A percentile compares a stretch with the other conserved stretches of the same genome.
Evolutionary conservation across 2,888 invertebrate genomes (phyloP).

Genomic region (Halictus quadricinctus): DNA sequence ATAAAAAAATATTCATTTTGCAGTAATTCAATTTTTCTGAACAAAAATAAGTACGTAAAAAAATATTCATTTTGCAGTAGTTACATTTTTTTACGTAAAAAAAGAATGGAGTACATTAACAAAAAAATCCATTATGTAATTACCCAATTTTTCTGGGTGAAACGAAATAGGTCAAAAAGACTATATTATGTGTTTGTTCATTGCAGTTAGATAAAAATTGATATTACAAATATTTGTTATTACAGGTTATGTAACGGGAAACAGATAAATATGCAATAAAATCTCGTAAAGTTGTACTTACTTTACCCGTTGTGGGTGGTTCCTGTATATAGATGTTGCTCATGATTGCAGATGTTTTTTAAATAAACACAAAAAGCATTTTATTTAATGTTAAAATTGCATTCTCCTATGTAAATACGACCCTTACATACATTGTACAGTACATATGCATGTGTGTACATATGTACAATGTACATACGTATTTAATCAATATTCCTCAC

Average conservation of each 20-base stretch:
- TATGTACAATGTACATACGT: too few species aligned
- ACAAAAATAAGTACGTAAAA: background rate
- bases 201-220: background rate
- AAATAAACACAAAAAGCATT: background rate
- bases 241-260: constrained; percentile 10
- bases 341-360: constrained; percentile 84
- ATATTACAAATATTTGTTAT: background rate
- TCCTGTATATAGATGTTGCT: constrained; percentile 99
- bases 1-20: background rate
- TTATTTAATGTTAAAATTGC: background rate
- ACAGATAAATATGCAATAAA: constrained; percentile 15
- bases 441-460: too few species aligned
- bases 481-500: background rate
- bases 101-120: background rate
- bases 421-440: background rate
- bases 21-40: background rate
- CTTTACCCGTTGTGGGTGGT: constrained; percentile 97
- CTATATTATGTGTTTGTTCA: background rate
- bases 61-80: background rate
- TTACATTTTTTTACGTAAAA: background rate
- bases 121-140: background rate
- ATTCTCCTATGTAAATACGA: background rate
- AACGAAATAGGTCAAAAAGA: constrained; percentile 8
- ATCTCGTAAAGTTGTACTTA: constrained; percentile 80
- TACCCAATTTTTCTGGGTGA: background rate